These are phyloP conservation scores for Cheilinus undulatus DNA, from an alignment of 2,113 vertebrate genomes.

Conservation along the genomic window DNA sequence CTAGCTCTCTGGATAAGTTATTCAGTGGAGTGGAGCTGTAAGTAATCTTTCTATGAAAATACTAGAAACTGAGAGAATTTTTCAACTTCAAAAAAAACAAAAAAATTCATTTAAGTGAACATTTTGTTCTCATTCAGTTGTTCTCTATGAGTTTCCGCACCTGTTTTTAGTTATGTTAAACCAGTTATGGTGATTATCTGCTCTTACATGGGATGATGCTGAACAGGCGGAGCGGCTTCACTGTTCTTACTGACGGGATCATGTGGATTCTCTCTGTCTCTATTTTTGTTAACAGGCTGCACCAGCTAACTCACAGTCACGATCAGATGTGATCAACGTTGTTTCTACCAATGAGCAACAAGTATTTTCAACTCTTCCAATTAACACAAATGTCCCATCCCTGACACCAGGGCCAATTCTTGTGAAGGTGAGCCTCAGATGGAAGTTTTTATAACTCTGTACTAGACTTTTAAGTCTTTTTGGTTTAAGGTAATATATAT, in stretches of 20 bases:
- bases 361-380: slow-evolving; percentile 71
- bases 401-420: slow-evolving; percentile 86
- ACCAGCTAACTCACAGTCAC: slow-evolving; percentile 72
- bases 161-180: slow-evolving; percentile 32
- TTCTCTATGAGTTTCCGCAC: slow-evolving; percentile 18
- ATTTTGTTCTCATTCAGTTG: background rate
- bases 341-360: slow-evolving; percentile 71
- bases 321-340: slow-evolving; percentile 86
- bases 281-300: slow-evolving; percentile 84
- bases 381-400: slow-evolving; percentile 71
- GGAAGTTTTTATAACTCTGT: too few species aligned
- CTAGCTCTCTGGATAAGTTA: too few species aligned
- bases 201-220: slow-evolving; percentile 33
- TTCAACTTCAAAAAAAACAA: too few species aligned
- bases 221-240: slow-evolving; percentile 28
- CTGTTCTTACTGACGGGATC: slow-evolving; percentile 24
- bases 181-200: slow-evolving; percentile 13
- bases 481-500: too few species aligned
- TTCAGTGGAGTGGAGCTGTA: too few species aligned
- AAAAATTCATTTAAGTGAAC: background rate
- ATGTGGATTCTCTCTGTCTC: slow-evolving; percentile 40
- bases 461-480: too few species aligned
- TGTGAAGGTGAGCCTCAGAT: slow-evolving; percentile 86
- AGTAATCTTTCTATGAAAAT: too few species aligned
- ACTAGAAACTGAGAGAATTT: too few species aligned